Base-by-base conservation (phyloP, 2,113 vertebrate species). In the Ammodytes dubius region DNA sequence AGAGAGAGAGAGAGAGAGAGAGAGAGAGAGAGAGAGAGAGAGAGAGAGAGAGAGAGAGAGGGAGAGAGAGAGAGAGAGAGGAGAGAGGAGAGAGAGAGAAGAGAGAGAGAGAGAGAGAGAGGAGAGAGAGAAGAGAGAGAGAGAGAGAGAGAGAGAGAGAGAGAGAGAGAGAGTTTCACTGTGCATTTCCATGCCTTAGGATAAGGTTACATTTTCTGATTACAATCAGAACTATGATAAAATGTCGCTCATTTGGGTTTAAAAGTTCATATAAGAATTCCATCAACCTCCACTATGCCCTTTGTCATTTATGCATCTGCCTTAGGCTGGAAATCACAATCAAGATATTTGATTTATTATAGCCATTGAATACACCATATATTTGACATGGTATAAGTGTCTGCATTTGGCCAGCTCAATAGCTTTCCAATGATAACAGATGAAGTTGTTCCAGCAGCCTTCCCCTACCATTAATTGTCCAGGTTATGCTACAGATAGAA, bases 201-300 rank as follows among this genome's bases (percentile, higher is more conserved):
- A 81, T 75, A 70, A 69, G 61, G 50, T 82, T 83, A 59, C 50
- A 61, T 83, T 89, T 77, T 81, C 15, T 69, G 59, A 88, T 87
- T 67, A 67, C 83, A 76, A 88, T 84, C 70, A 7, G 37, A 60
- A 68, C 17, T 43, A 5, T 75, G 72, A 79, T 79, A 52, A 75
- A 83, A 74, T 47, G 10, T 35, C 15, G 77, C 50, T 77, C 14
- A 70, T 82, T 83, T 83, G 52, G 60, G 57, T 68, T 79, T 79
- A 59, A 86, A 83, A 74, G 68, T 66, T 81, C 53, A 77, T 74
- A 84, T 82, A 79, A 77, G 57, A 74, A 60, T 69, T 75, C 52
- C 56, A 50, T 80, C 85, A 71, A 27, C 70, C 61, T 4, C 7
- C 52, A 54, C 17, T 17, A 2, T 68, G 57, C 37, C n/a, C 61